Base-by-base conservation (phyloP, 2,113 vertebrate genomes). In the Rhineura floridana region DNA sequence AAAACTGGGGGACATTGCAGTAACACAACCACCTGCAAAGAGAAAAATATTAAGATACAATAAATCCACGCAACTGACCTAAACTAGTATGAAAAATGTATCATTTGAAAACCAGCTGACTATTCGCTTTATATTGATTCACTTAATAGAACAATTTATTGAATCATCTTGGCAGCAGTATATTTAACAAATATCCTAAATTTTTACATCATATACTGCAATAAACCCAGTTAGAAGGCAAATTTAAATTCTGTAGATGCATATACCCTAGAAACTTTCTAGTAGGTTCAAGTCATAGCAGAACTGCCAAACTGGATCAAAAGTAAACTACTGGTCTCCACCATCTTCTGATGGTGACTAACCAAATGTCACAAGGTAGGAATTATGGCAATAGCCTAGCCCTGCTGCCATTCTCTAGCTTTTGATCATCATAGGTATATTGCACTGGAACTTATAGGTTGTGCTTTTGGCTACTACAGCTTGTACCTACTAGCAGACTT, bases 1-100 rank as follows among this genome's bases (percentile, higher is more conserved):
- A 99, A 97, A 99, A 99, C 97, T 99, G 99, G 76, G 99, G 99
- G 76, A 99, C 99, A 0, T 99, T 99, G 97, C 99, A 99, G 89
- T 98, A 99, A 95, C 99, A 99, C 90, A 99, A 97, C 99, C 99
- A 99, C 92, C 99, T 99, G 95, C 8, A 84, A 87, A 48, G 55
- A 83, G 62, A 93, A 1, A 67, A 76, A 90, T 62, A 62, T 48
- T 33, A 77, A 88, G 50, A 39, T 48, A 21, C 15, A 59, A 59
- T 42, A 30, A 70, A 67, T 36, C 6, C 25, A 72, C 33, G 30
- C 48, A 63, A 81, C 80, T 84, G 30, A 2, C 15, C 83, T 62
- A 63, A 36, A 5, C 63, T 36, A 15, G 65, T 73, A 67, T 87
- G 63, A 89, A 81, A 69, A 39, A 84, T 63, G 93, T 5, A 13